Evolutionary conservation across 1,140 invertebrate species (phyloP).

Genomic region (Meloidogyne hapla): DNA sequence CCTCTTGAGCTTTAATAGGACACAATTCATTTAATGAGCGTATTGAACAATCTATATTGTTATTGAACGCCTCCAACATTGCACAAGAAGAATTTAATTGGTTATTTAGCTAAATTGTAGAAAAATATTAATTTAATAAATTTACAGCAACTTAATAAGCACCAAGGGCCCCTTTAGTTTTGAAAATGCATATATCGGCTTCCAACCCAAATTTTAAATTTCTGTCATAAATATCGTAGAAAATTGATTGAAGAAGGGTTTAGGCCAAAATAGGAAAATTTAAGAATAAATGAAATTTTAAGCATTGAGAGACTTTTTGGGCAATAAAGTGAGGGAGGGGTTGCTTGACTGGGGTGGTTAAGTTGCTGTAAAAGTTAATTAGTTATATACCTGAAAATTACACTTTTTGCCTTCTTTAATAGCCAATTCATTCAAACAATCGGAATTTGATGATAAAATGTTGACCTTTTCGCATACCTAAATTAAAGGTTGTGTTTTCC

Average conservation of each 20-base stretch:
- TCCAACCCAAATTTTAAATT: too few species aligned
- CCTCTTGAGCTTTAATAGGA: constrained; percentile 56
- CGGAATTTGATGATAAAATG: constrained; percentile 1
- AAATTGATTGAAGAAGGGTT: too few species aligned
- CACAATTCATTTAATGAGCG: constrained; percentile 53
- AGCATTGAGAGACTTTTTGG: too few species aligned
- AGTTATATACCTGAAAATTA: constrained; percentile 39
- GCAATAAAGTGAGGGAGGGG: too few species aligned
- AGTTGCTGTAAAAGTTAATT: too few species aligned
- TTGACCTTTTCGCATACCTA: constrained; percentile 18
- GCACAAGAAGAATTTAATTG: constrained; percentile 37
- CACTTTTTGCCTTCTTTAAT: constrained; percentile 17
- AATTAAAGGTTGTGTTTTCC: not conserved
- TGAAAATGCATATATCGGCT: too few species aligned
- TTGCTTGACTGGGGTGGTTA: too few species aligned
- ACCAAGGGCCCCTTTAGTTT: too few species aligned
- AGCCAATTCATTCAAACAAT: constrained; percentile 27
- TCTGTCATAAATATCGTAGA: too few species aligned
- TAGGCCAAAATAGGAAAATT: too few species aligned
- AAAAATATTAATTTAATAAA: not conserved
- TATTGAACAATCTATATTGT: constrained; percentile 56
- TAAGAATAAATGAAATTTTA: too few species aligned
- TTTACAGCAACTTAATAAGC: too few species aligned
- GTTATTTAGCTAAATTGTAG: not conserved
- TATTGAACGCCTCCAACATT: constrained; percentile 58